Evolutionary conservation across 2,113 vertebrate species (phyloP), one percentile per base, ranked within the genome.

Genomic region (Plestiodon gilberti): DNA sequence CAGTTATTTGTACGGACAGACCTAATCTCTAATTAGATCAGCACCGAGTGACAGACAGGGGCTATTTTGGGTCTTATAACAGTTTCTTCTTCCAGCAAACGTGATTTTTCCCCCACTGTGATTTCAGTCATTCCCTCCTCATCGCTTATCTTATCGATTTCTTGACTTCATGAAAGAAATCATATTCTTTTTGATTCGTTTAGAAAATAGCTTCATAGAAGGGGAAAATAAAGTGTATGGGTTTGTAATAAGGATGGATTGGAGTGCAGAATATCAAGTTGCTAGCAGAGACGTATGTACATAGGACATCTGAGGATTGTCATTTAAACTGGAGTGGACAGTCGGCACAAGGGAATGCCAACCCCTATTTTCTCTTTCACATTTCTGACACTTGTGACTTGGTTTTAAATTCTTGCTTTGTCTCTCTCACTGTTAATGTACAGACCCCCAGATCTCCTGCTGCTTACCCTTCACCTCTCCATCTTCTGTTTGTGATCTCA

Each of bases 81-180:
- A 1, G 1, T 40, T 55, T 10, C n/a, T 78, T 80, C 25, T 80
- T 33, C 59, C n/a, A 82, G 13, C 69, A 80, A 82, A 38, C 23
- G 6, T 52, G 20, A 80, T 55, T 67, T 30, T 57, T 55, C 33
- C 33, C 84, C 69, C 69, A 62, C 35, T 77, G 18, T 83, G 30
- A 79, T 61, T 76, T 69, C 59, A 89, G 81, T 61, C 6, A 64
- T 87, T 80, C 69, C 25, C 40, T 74, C 25, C 40, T 59, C 78
- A n/a, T 87, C 15, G 11, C 10, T 80, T 55, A 84, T n/a, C 1
- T 30, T 65, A 57, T 69, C 75, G 55, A 82, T 87, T 88, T 67
- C 18, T 30, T 30, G 62, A 80, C 70, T 85, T 88, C 69, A 62
- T 75, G 62, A 85, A 90, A 82, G 7, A 59, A 90, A 83, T 38